Evolutionary conservation across 1,140 invertebrate genomes (phyloP).

Genomic region (Nymphalis io): DNA sequence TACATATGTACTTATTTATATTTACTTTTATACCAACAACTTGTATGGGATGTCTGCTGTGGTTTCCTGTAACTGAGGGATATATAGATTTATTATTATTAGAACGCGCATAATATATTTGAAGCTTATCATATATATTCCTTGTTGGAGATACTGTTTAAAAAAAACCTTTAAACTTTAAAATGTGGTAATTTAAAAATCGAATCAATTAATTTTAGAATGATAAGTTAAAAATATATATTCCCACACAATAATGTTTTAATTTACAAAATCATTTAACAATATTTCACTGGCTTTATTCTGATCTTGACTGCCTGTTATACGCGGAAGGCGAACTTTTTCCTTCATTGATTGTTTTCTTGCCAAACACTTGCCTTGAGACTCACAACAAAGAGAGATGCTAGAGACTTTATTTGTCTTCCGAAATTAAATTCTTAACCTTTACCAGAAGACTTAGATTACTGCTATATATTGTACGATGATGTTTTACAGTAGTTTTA

Average conservation of each 20-base stretch:
- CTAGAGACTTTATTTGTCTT: conserved; percentile 1
- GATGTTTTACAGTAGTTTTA: no score
- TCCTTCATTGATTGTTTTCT: conserved; percentile 3
- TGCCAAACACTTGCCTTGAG: neutral
- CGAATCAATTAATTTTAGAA: no score
- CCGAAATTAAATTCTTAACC: conserved; percentile 5
- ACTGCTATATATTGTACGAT: neutral
- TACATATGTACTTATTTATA: no score
- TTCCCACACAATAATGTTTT: neutral
- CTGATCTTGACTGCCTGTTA: neutral
- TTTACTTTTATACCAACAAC: no score
- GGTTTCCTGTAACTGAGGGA: no score
- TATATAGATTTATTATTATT: no score
- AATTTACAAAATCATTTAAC: neutral
- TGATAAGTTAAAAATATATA: neutral
- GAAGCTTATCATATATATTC: no score
- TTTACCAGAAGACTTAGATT: neutral
- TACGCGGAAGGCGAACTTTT: conserved; percentile 6
- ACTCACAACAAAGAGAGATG: conserved; percentile 2
- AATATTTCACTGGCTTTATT: neutral
- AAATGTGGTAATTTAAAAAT: no score
- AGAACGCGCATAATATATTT: no score
- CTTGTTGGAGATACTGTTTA: no score
- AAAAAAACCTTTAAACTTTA: no score
- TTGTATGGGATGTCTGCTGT: no score